A percentile compares a stretch with the other conserved stretches of the same genome.
Conservation (phyloP, 2,113 vertebrate species). For the Petromus typicus region DNA sequence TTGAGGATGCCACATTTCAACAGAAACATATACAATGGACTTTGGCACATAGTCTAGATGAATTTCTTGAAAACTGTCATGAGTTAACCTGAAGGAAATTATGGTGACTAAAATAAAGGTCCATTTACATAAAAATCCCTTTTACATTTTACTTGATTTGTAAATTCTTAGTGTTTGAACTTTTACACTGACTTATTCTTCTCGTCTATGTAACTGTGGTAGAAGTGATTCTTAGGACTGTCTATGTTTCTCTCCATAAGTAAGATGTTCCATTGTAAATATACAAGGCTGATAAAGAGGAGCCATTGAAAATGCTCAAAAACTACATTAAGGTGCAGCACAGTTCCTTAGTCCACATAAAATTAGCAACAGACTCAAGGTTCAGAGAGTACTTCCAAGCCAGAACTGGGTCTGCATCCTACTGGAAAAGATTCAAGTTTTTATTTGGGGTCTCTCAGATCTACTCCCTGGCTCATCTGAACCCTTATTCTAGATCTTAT, state of each 20-base stretch:
- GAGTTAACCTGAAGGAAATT: slow-evolving; percentile 2
- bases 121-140: background rate
- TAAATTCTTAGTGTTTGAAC: slow-evolving; percentile 35
- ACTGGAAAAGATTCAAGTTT: background rate
- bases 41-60: slow-evolving; percentile 27
- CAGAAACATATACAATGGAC: slow-evolving; percentile 21
- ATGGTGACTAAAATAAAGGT: slow-evolving; percentile 45
- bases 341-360: background rate
- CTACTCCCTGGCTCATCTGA: slow-evolving; percentile 17
- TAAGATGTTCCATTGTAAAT: slow-evolving; percentile 39
- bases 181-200: slow-evolving; percentile 19
- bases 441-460: background rate
- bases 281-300: background rate
- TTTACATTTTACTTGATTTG: slow-evolving; percentile 51
- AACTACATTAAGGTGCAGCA: background rate
- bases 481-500: background rate
- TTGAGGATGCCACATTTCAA: slow-evolving; percentile 41
- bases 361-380: background rate
- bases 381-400: background rate
- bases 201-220: slow-evolving; percentile 17
- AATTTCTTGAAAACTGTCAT: slow-evolving; percentile 5
- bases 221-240: slow-evolving; percentile 36
- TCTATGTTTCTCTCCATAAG: slow-evolving; percentile 18
- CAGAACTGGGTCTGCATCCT: background rate
- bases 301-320: background rate